Base-by-base conservation (phyloP, 2,797 vertebrate genomes). In the Hypotaenidia okinawae region DNA sequence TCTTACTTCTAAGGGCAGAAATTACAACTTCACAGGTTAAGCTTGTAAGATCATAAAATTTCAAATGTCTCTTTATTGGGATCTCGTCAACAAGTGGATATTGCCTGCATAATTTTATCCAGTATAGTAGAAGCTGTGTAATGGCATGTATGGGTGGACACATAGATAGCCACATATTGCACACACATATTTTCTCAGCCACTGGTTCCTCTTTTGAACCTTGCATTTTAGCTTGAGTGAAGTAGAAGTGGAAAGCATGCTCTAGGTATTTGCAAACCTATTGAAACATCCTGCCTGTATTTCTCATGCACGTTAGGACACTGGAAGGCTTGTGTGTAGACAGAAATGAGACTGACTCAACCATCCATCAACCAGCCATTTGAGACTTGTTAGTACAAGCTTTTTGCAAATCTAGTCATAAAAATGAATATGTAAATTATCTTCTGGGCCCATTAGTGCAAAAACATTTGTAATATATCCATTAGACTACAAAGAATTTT, bases 371-470 rank as follows among this genome's bases (percentile, higher is more conserved):
- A 43, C 8, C 35, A 67, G 32, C 5, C 14, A 73, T 72, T 67
- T 93, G 35, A 90, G 39, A 72, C 16, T 66, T 84, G 30, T 62
- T 58, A 87, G 32, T 45, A 62, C 9, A 78, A 66, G 37, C 1
- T 81, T 92, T 90, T 89, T 69, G 51, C 37, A 84, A 81, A 77
- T 43, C 70, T 70, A 51, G 23, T 80, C 32, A 64, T 41, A 83
- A 77, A 68, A 80, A 51, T 6, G 27, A 69, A 35, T 64, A 82
- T 11, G 27, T 27, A 91, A 85, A 89, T 63, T 68, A 68, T 18
- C 24, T 70, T 18, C 19, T 32, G 7, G 23, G 12, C 14, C 37
- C 35, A 51, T 49, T 59, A 62, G 12, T 49, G 28, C 25, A 92
- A 93, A 93, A 43, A 12, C 16, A 52, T 67, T 73, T 76, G 22